Percentiles rank a stretch among this genome's conserved stretches.
Evolutionary conservation across 2,888 invertebrate species (phyloP).

Genomic region (Xylophagus ater): DNA sequence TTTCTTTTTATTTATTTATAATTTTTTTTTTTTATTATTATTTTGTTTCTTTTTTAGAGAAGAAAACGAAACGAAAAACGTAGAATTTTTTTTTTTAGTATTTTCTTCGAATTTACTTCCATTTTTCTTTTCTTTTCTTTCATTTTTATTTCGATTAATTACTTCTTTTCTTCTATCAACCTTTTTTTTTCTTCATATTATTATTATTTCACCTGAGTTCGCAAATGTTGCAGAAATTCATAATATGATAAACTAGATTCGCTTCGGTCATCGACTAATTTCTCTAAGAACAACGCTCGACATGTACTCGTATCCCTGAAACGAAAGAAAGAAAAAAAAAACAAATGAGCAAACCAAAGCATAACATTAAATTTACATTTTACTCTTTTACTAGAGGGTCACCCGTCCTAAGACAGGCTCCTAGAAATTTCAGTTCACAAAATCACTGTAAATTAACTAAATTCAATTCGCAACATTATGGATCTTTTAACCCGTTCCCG

Average conservation of each 20-base stretch:
- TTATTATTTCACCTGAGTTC: slow-evolving; percentile 73
- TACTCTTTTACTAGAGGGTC: background rate
- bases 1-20: no score
- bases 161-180: no score
- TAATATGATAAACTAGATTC: slow-evolving; percentile 93
- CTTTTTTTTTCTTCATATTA: no score
- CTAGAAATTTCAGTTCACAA: background rate
- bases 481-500: no score
- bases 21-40: no score
- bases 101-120: no score
- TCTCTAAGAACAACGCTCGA: slow-evolving; percentile 70
- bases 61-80: no score
- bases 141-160: no score
- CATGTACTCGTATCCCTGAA: slow-evolving; percentile 86
- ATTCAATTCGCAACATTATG: no score
- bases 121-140: no score
- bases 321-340: slow-evolving; percentile 25
- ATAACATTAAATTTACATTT: background rate
- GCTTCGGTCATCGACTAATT: slow-evolving; percentile 85
- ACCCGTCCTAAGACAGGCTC: background rate
- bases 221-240: slow-evolving; percentile 94
- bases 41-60: no score
- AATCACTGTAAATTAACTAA: background rate
- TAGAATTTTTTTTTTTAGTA: no score
- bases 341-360: background rate